Evolutionary conservation across 1,140 invertebrate genomes (phyloP), one percentile per base, ranked within the genome.

Genomic region (Amphibalanus amphitrite): DNA sequence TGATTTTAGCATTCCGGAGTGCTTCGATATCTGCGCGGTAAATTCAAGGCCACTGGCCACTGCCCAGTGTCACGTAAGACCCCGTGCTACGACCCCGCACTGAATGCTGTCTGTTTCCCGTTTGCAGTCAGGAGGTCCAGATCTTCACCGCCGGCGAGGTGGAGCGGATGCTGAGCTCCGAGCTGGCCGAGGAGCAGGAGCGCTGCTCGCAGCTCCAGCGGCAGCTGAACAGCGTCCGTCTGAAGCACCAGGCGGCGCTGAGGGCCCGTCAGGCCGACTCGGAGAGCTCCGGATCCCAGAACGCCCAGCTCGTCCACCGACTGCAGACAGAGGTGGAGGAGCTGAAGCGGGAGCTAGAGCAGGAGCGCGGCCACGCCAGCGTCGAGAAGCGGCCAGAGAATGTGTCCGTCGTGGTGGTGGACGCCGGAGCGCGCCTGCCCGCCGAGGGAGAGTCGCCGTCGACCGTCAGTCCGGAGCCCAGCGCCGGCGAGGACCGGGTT

Each of bases 61-160:
- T n/a, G n/a, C n/a, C n/a, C n/a, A n/a, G n/a, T n/a, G n/a, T n/a
- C n/a, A n/a, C n/a, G n/a, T n/a, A n/a, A n/a, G n/a, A n/a, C n/a
- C n/a, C n/a, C n/a, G n/a, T n/a, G n/a, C n/a, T n/a, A n/a, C n/a
- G n/a, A n/a, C n/a, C n/a, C n/a, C n/a, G n/a, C n/a, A n/a, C n/a
- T n/a, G n/a, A n/a, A n/a, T n/a, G n/a, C n/a, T n/a, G n/a, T n/a
- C n/a, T n/a, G n/a, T n/a, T n/a, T n/a, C 38, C 38, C 6, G 6
- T 71, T 33, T 67, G 23, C 71, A 79, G 78, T 69, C 71, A 79
- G 71, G 77, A 78, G 67, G 76, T 77, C 33, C 77, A 77, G 69
- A 71, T 79, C 70, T 72, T 71, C 29, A 74, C 77, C 28, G 71
- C 76, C n/a, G 71, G 76, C 38, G 75, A 78, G 69, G 78, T 77